A percentile compares a stretch with the other conserved stretches of the same genome.
These are phyloP conservation scores for Natator depressus DNA, from an alignment of 2,113 vertebrate species.

Conservation along the genomic window DNA sequence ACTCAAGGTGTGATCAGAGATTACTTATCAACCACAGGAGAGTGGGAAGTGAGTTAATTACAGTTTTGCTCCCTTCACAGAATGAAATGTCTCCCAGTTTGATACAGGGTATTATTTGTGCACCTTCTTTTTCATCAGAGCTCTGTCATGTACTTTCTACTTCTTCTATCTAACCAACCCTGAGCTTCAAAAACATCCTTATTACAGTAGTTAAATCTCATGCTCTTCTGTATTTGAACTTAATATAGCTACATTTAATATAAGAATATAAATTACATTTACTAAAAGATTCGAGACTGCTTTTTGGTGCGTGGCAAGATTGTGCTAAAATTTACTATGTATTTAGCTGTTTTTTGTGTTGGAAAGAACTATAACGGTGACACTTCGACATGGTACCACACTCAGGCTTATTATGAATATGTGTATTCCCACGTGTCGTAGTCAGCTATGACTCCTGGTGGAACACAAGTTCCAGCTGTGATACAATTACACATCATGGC, in stretches of 20 bases:
- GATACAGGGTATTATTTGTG: slow-evolving; percentile 28
- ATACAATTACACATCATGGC: not conserved
- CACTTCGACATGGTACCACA: slow-evolving; percentile 28
- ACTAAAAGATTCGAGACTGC: not conserved
- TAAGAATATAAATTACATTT: not conserved
- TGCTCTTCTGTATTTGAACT: slow-evolving; percentile 4
- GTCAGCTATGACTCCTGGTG: slow-evolving; percentile 26
- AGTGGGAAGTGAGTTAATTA: slow-evolving; percentile 81
- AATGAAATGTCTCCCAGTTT: slow-evolving; percentile 69
- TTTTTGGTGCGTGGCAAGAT: not conserved
- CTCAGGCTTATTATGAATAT: not conserved
- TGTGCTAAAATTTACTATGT: not conserved
- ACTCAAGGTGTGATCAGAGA: slow-evolving; percentile 80
- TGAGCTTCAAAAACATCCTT: slow-evolving; percentile 34
- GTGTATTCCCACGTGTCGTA: not conserved
- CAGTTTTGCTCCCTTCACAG: slow-evolving; percentile 73
- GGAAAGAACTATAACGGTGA: not conserved
- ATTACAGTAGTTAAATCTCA: not conserved
- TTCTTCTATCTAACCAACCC: slow-evolving; percentile 28
- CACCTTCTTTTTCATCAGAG: slow-evolving; percentile 36
- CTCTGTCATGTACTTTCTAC: not conserved
- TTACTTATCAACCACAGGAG: slow-evolving; percentile 72
- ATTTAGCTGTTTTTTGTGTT: slow-evolving; percentile 41
- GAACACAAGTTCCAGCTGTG: not conserved
- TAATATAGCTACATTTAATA: not conserved